phyloP scores from a whole-genome alignment of 2,797 vertebrate genomes.

The Coranthus polyacanthus region DNA sequence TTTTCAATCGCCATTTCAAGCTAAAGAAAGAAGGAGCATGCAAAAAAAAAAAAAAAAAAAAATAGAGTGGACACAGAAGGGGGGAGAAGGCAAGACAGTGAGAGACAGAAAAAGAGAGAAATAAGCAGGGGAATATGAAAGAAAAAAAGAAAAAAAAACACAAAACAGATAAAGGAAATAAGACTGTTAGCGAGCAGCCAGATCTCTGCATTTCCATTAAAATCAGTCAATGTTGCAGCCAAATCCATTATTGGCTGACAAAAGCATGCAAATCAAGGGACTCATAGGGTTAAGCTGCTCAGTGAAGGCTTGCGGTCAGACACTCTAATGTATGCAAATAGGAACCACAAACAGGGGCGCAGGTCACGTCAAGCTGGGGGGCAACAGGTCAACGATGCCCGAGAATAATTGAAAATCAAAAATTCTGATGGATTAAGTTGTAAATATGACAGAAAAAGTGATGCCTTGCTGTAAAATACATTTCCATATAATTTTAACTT shows the following conservation, averaged over 20 bases:
- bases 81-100: slow-evolving; percentile 63
- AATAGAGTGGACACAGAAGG: slow-evolving; percentile 65
- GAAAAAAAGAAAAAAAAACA: slow-evolving; percentile 52
- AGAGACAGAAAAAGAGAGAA: slow-evolving; percentile 69
- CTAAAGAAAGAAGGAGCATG: slow-evolving; percentile 92
- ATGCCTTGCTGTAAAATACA: slow-evolving; percentile 23
- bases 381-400: slow-evolving; percentile 65
- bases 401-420: slow-evolving; percentile 17
- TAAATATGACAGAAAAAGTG: slow-evolving; percentile 11
- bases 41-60: slow-evolving; percentile 68
- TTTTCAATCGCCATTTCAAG: slow-evolving; percentile 99
- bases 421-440: slow-evolving; percentile 13
- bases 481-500: slow-evolving; percentile 34
- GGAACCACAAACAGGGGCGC: slow-evolving; percentile 74
- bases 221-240: slow-evolving; percentile 85
- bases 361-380: slow-evolving; percentile 73
- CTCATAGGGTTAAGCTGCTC: slow-evolving; percentile 82
- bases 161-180: slow-evolving; percentile 88
- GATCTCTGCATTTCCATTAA: slow-evolving; percentile 85
- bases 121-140: slow-evolving; percentile 65
- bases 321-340: slow-evolving; percentile 85
- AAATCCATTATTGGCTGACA: slow-evolving; percentile 82
- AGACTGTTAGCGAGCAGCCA: slow-evolving; percentile 93
- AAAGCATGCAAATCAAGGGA: slow-evolving; percentile 86
- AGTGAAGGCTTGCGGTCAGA: slow-evolving; percentile 74